Conservation (phyloP, 2,888 invertebrate genomes). For the Drosophila meridiana region DNA sequence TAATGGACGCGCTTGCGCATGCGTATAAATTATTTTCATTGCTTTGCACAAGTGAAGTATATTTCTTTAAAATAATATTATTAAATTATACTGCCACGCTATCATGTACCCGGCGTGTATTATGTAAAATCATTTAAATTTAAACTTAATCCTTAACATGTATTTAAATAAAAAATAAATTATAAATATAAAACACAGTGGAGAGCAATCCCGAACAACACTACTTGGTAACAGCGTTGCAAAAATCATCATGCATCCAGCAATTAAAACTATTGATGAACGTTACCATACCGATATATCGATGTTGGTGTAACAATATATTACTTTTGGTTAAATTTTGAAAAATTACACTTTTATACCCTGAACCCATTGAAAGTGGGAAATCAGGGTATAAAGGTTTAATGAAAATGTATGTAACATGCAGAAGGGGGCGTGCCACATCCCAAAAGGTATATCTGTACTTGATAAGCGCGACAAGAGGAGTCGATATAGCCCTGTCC, state of each 20-base stretch:
- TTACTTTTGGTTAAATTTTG: too few relatives aligned
- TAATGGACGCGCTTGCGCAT: slow-evolving; percentile 20
- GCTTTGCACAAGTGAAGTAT: background rate
- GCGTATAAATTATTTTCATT: slow-evolving; percentile 11
- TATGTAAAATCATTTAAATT: background rate
- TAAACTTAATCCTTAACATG: background rate
- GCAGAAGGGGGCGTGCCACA: too few relatives aligned
- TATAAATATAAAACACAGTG: background rate
- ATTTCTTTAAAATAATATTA: background rate
- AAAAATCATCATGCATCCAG: background rate
- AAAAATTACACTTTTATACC: too few relatives aligned
- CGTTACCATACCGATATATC: background rate
- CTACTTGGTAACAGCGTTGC: background rate
- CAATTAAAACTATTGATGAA: background rate
- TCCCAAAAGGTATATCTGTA: too few relatives aligned
- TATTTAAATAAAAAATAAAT: background rate
- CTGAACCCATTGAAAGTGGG: too few relatives aligned
- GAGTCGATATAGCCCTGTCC: too few relatives aligned
- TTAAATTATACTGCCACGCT: background rate
- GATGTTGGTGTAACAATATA: background rate
- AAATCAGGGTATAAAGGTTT: too few relatives aligned
- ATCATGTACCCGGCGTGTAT: background rate
- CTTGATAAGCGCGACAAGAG: too few relatives aligned
- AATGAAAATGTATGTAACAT: too few relatives aligned
- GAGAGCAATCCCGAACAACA: background rate